These are phyloP conservation scores for Antheraea mylitta DNA, from an alignment of 1,140 invertebrate genomes.

Conservation along the genomic window DNA sequence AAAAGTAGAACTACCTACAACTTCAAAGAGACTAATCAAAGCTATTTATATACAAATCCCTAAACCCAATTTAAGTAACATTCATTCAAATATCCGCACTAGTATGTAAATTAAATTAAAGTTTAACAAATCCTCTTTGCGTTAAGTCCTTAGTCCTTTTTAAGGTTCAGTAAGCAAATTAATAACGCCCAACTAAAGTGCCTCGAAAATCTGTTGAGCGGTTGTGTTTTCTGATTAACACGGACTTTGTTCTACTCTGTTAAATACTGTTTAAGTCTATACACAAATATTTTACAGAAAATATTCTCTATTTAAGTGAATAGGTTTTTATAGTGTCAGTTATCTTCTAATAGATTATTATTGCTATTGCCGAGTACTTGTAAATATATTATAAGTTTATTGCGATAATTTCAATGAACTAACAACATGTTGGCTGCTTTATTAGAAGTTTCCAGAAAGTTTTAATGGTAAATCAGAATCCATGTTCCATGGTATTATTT, in stretches of 20 bases:
- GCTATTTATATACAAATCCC: not conserved
- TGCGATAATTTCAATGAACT: too few relatives aligned
- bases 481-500: too few relatives aligned
- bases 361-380: too few relatives aligned
- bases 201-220: not conserved
- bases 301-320: not conserved
- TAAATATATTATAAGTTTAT: too few relatives aligned
- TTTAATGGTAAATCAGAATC: too few relatives aligned
- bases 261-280: not conserved
- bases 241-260: not conserved
- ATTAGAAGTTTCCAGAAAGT: too few relatives aligned
- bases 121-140: slow-evolving; percentile 7
- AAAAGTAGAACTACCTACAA: not conserved
- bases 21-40: not conserved
- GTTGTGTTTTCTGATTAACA: slow-evolving; percentile 1
- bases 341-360: too few relatives aligned
- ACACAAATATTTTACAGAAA: not conserved
- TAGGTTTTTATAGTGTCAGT: not conserved
- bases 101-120: slow-evolving; percentile 14
- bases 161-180: slow-evolving; percentile 10
- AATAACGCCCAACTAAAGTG: slow-evolving; percentile 7
- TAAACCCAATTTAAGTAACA: not conserved
- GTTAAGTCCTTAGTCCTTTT: slow-evolving; percentile 8
- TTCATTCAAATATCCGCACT: not conserved
- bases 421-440: too few relatives aligned